Evolutionary conservation across 2,113 vertebrate genomes (phyloP).

Genomic region (Hoplias malabaricus): DNA sequence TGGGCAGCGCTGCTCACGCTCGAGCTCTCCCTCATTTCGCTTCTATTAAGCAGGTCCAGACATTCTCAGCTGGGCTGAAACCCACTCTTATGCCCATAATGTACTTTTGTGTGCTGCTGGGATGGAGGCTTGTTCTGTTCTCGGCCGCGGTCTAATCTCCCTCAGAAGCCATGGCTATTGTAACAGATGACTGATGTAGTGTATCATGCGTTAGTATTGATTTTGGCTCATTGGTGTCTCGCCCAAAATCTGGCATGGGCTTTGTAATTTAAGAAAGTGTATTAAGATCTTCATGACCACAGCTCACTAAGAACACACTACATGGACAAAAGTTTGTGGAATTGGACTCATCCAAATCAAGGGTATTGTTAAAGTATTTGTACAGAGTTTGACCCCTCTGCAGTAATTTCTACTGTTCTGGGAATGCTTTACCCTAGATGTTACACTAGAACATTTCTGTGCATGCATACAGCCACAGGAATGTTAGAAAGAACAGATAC

Average conservation of each 20-base stretch:
- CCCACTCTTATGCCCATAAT: constrained; percentile 13
- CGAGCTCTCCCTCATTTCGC: constrained; percentile 27
- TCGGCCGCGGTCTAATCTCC: not conserved
- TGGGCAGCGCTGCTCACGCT: not conserved
- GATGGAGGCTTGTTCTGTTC: not conserved
- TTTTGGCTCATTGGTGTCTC: constrained; percentile 20
- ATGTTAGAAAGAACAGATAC: no score
- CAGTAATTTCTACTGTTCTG: no score
- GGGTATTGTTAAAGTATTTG: no score
- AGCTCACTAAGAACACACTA: no score
- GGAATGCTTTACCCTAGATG: no score
- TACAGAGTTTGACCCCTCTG: no score
- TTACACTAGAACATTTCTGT: no score
- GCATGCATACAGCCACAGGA: no score
- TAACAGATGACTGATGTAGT: constrained; percentile 9
- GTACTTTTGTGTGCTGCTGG: not conserved
- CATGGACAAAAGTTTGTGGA: no score
- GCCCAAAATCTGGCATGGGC: constrained; percentile 14
- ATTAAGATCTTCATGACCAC: no score
- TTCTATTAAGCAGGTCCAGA: constrained; percentile 37
- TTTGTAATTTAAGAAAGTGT: not conserved
- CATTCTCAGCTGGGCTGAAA: not conserved
- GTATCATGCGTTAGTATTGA: constrained; percentile 14
- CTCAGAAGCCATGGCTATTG: not conserved
- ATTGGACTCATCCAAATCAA: no score